Percentiles rank a stretch among this genome's conserved stretches.
These are phyloP conservation scores for Ectobius pallidus DNA, from an alignment of 2,888 invertebrate species.

Conservation along the genomic window DNA sequence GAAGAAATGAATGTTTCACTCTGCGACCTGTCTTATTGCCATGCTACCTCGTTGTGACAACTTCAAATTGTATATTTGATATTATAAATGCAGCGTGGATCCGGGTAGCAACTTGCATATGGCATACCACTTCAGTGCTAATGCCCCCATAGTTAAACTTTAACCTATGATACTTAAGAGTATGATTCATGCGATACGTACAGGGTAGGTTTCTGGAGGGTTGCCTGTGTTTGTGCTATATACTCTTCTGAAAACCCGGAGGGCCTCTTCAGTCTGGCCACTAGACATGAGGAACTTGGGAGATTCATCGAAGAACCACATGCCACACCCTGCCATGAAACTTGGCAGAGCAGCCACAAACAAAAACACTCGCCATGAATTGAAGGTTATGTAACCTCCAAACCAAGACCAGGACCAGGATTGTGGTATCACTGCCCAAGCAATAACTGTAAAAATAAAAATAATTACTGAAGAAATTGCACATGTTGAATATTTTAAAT, in stretches of 20 bases:
- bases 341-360: slow-evolving; percentile 66
- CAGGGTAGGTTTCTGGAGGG: slow-evolving; percentile 67
- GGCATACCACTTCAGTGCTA: too few species aligned
- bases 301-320: slow-evolving; percentile 72
- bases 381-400: slow-evolving; percentile 49
- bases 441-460: slow-evolving; percentile 61
- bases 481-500: too few species aligned
- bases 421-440: slow-evolving; percentile 73
- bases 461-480: too few species aligned
- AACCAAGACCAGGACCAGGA: slow-evolving; percentile 59
- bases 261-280: slow-evolving; percentile 68
- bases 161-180: too few species aligned
- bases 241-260: slow-evolving; percentile 67
- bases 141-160: too few species aligned
- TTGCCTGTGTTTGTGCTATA: slow-evolving; percentile 70
- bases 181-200: too few species aligned
- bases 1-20: too few species aligned
- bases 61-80: too few species aligned
- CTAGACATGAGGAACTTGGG: slow-evolving; percentile 78
- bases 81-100: too few species aligned
- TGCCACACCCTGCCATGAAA: slow-evolving; percentile 65
- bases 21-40: too few species aligned
- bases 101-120: too few species aligned
- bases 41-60: too few species aligned
- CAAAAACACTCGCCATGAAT: slow-evolving; percentile 60